Base-by-base conservation (phyloP, 2,888 invertebrate genomes). In the Dicyrtoma fusca region DNA sequence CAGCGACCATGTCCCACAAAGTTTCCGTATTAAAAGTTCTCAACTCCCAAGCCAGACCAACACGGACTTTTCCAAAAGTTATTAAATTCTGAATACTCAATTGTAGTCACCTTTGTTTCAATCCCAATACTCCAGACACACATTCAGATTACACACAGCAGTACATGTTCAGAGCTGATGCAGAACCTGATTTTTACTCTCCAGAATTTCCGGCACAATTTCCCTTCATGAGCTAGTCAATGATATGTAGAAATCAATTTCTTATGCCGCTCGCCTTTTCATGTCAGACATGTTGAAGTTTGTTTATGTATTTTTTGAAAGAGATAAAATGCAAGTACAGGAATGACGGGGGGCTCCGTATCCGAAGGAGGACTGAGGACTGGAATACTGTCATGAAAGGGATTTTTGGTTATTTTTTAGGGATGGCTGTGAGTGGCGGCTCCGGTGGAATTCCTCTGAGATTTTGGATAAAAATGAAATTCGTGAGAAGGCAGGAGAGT, bases 31-130 rank as follows among this genome's bases (percentile, higher is more conserved):
- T 65, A 65, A 65, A 65, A 65, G 34, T 53, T 65, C 51, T 34
- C 34, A 34, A 34, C 34, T 34, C 34, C 34, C 34, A 34, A 34
- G 34, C 34, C 34, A 34, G 8, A 34, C 34, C 34, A 34, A 34
- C 51, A 17, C 23, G 51, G 65, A 65, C 65, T 51, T 65, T 63
- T 51, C 10, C 25, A 45, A 65, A 51, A 65, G 51, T 65, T 65
- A 65, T 65, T 65, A 65, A 51, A 65, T 65, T 47, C 51, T 51
- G 65, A 65, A 65, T 53, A 65, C 51, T 65, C 65, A 65, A 65
- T 65, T 65, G 65, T 51, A 65, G 53, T 26, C 65, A 65, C 65
- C 65, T 65, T 59, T 65, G 17, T 51, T 63, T n/a, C 51, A 57
- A 57, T 25, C 4, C 34, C 34, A 34, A 34, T 13, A 59, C 26